Percentiles rank a stretch among this genome's conserved stretches.
Evolutionary conservation across 2,888 invertebrate genomes (phyloP).

Genomic region (Tineola bisselliella): DNA sequence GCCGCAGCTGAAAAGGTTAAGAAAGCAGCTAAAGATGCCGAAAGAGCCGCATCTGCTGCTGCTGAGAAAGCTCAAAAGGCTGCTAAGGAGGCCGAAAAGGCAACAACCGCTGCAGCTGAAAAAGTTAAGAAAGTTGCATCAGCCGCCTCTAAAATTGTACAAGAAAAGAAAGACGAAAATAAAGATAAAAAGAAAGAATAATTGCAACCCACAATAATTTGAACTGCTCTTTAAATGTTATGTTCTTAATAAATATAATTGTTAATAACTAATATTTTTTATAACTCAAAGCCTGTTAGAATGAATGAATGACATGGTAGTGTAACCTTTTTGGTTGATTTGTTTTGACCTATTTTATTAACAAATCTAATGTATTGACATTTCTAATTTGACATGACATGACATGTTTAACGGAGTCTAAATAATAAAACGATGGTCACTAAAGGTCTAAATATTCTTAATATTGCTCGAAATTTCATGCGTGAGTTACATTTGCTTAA

Average conservation of each 20-base stretch:
- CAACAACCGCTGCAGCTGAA: conserved; percentile 13
- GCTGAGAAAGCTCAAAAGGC: conserved; percentile 8
- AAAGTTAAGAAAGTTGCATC: background rate
- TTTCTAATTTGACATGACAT: too few relatives aligned
- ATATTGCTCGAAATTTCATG: background rate
- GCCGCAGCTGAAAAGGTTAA: conserved; percentile 21
- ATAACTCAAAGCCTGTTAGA: too few relatives aligned
- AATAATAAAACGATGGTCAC: background rate
- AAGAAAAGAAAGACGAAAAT: background rate
- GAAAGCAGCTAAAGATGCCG: conserved; percentile 21
- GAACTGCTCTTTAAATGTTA: too few relatives aligned
- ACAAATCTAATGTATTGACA: too few relatives aligned
- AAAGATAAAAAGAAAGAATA: background rate
- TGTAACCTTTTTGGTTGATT: too few relatives aligned
- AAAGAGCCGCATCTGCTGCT: conserved; percentile 23
- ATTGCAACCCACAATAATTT: too few relatives aligned
- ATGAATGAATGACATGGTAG: too few relatives aligned
- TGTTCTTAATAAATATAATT: too few relatives aligned
- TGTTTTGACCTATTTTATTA: too few relatives aligned
- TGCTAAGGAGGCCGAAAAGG: conserved; percentile 18
- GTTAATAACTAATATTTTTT: too few relatives aligned
- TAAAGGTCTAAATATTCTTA: background rate
- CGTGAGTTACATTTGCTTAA: background rate
- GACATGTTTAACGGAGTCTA: too few relatives aligned
- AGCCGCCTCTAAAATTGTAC: background rate